Evolutionary conservation across 35 echinoderm and acorn worm genomes (phyloP).

Genomic region (Strongylocentrotus purpuratus): DNA sequence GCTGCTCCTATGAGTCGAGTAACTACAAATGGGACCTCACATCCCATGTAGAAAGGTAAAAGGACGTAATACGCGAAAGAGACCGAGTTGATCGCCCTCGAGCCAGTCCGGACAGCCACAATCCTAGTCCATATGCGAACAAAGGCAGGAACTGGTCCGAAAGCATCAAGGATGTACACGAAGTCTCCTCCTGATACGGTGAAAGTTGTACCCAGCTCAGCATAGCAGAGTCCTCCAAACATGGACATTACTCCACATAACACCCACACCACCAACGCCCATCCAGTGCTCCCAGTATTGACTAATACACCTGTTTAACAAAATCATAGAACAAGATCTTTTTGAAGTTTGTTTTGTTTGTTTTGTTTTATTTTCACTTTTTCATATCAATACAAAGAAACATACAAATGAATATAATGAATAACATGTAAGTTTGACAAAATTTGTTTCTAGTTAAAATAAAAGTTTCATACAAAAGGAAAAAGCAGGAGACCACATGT

Average conservation of each 20-base stretch:
- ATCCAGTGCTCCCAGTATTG: slow-evolving; percentile 71
- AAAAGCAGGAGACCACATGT: too few species aligned
- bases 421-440: too few species aligned
- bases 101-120: slow-evolving; percentile 68
- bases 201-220: slow-evolving; percentile 78
- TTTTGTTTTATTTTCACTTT: too few species aligned
- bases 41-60: slow-evolving; percentile 51
- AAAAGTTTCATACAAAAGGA: too few species aligned
- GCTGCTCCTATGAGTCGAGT: slow-evolving; percentile 39
- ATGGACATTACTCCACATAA: slow-evolving; percentile 78
- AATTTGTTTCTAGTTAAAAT: too few species aligned
- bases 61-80: slow-evolving; percentile 73
- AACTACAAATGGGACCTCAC: slow-evolving; percentile 26
- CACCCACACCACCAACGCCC: slow-evolving; percentile 83
- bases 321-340: too few species aligned
- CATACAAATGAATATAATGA: too few species aligned
- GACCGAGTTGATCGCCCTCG: slow-evolving; percentile 68
- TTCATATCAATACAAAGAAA: too few species aligned
- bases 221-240: slow-evolving; percentile 85
- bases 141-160: slow-evolving; percentile 81
- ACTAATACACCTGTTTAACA: slow-evolving; percentile 54
- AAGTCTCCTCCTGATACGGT: slow-evolving; percentile 90
- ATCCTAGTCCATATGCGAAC: slow-evolving; percentile 78
- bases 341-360: too few species aligned
- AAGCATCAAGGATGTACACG: slow-evolving; percentile 75